Base-by-base conservation (phyloP, 2,888 invertebrate genomes). In the Cryptus armator region DNA sequence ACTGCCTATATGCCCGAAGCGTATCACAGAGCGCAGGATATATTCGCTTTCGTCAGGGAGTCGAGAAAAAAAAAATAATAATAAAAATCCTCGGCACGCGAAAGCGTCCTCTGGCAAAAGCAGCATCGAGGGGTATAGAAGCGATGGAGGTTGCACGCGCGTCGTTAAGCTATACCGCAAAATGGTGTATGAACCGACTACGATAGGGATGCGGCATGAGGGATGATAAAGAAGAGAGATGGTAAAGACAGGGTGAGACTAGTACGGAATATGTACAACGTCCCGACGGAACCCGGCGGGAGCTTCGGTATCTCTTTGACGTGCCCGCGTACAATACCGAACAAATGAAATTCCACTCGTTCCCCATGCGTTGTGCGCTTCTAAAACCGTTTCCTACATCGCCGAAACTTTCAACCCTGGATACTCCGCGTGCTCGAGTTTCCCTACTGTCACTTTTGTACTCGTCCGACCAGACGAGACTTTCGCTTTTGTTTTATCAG, bases 261-360 rank as follows among this genome's bases (percentile, higher is more conserved):
- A 46, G 56, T n/a, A 14, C 14, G 16, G 56, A 46, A 32, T 16
- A 37, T 46, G 29, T n/a, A 59, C 32, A 70, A n/a, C 62, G 59
- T 70, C 14, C 48, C 19, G n/a, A 62, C 74, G 19, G 19, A 62
- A 32, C 32, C 62, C 37, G 48, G 29, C 44, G 32, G 48, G 24
- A 62, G 68, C 62, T 37, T 53, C 56, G 66, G 70, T 77, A 83
- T 83, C 77, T 83, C 82, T 83, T 83, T 78, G 82, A 83, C 67
- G 82, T 37, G 51, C 53, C 68, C 56, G 77, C 79, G 76, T 66
- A 82, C 76, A 72, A 74, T 64, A 44, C 72, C 43, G 72, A 67
- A 83, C 77, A 83, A 83, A 83, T 77, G 82, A 83, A 83, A 83
- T 83, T 83, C 82, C 82, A 83, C 82, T 67, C 82, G 77, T 78